Base-by-base conservation (phyloP, 2,888 invertebrate genomes). In the Apodemia duryi region DNA sequence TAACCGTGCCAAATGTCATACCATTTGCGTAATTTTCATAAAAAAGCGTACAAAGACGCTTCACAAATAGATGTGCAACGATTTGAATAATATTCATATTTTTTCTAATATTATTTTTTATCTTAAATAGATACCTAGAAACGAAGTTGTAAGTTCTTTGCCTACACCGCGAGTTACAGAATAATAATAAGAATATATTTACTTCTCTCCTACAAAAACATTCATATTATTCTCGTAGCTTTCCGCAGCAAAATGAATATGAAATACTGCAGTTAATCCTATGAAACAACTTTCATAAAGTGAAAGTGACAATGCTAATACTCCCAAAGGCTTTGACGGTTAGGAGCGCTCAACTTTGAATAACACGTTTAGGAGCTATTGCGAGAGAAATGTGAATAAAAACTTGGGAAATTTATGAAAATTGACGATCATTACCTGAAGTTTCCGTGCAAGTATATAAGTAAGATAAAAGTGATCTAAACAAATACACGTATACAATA, bases 281-380 rank as follows among this genome's bases (percentile, higher is more conserved):
- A 4, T 41, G 61, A 61, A 43, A 21, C 41, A 35, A 61, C 41
- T 13, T 61, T 35, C 61, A 61, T 61, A 21, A 28, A 61, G 61
- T 61, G 61, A 38, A 41, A 61, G 32, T 61, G 41, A 28, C 41
- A 43, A 21, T 21, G 41, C 21, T 38, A 61, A 61, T 41, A 61
- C 32, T 61, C 61, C 41, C 38, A 41, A 21, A 61, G 61, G 35
- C 41, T 61, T 38, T 61, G 49, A 61, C 54, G 54, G 54, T 29
- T 29, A 54, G 54, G 28, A 52, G 28, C 54, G 57, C 29, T 57
- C 57, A 57, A 57, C 57, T 57, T 32, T 57, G 57, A 29, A 57
- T 57, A 28, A 28, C 28, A 29, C 54, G 11, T 54, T 54, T 54
- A 54, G 54, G 54, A 52, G 29, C 21, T 1, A 54, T 54, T 54